Evolutionary conservation across 2,797 vertebrate genomes (phyloP).

Genomic region (Erpetoichthys calabaricus): DNA sequence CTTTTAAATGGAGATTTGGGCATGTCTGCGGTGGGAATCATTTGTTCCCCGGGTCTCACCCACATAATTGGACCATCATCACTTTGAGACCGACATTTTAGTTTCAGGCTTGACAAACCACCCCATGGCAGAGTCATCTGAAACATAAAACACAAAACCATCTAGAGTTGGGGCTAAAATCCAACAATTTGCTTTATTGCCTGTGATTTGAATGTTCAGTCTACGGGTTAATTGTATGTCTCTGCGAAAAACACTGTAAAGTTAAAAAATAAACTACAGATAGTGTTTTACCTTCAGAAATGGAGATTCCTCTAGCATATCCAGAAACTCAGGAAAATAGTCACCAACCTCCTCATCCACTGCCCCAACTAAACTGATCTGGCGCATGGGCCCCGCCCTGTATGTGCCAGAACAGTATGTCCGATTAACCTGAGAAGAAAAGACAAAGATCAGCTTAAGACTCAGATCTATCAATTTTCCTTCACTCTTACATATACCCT

Average conservation of each 20-base stretch:
- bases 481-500: not conserved
- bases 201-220: too few relatives aligned
- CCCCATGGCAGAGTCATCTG: slow-evolving; percentile 97
- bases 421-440: slow-evolving; percentile 67
- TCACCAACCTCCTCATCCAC: slow-evolving; percentile 96
- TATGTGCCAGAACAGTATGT: slow-evolving; percentile 95
- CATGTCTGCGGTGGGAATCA: slow-evolving; percentile 95
- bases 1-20: slow-evolving; percentile 96
- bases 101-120: slow-evolving; percentile 77
- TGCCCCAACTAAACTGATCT: slow-evolving; percentile 93
- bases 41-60: slow-evolving; percentile 93
- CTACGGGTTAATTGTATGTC: too few relatives aligned
- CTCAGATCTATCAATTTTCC: not conserved
- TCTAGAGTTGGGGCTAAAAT: not conserved
- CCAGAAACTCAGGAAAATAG: slow-evolving; percentile 92
- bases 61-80: slow-evolving; percentile 97
- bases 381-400: slow-evolving; percentile 89
- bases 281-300: slow-evolving; percentile 73
- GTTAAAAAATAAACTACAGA: not conserved
- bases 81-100: slow-evolving; percentile 90
- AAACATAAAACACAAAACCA: slow-evolving; percentile 20
- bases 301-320: slow-evolving; percentile 95
- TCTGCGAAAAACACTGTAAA: too few relatives aligned
- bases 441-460: too few relatives aligned
- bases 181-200: too few relatives aligned